Evolutionary conservation across 1,140 invertebrate species (phyloP).

Genomic region (Eupeodes corollae): DNA sequence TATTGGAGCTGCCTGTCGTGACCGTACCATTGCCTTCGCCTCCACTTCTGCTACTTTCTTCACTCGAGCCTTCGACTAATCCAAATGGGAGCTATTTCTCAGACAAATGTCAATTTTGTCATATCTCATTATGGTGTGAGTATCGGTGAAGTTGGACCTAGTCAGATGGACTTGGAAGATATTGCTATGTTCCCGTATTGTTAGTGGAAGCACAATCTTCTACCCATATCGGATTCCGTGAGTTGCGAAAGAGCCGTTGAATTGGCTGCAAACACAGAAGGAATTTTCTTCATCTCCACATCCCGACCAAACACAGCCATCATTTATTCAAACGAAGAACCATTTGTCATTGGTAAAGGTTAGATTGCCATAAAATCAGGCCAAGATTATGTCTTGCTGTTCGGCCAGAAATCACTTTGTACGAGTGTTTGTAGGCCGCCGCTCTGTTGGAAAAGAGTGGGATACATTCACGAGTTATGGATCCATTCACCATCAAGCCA

Average conservation of each 20-base stretch:
- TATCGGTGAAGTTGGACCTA: slow-evolving; percentile 96
- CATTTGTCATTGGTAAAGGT: slow-evolving; percentile 68
- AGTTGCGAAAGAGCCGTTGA: slow-evolving; percentile 87
- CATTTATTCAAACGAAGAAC: slow-evolving; percentile 78
- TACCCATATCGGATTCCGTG: slow-evolving; percentile 95
- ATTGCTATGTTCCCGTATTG: slow-evolving; percentile 86
- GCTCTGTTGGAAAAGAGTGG: slow-evolving; percentile 57
- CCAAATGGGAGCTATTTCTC: slow-evolving; percentile 97
- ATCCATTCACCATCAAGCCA: slow-evolving; percentile 94
- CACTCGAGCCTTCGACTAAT: slow-evolving; percentile 94
- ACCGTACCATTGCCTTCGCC: slow-evolving; percentile 80
- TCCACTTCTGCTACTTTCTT: slow-evolving; percentile 98
- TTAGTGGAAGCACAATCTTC: slow-evolving; percentile 89
- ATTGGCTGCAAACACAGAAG: slow-evolving; percentile 89
- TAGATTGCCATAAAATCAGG: slow-evolving; percentile 63
- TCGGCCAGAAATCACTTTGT: slow-evolving; percentile 87
- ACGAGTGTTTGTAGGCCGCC: slow-evolving; percentile 81
- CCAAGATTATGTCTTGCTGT: slow-evolving; percentile 74
- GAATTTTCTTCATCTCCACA: slow-evolving; percentile 92
- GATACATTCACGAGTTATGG: slow-evolving; percentile 68
- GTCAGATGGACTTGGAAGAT: slow-evolving; percentile 98
- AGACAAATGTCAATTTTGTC: slow-evolving; percentile 93
- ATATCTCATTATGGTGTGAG: slow-evolving; percentile 94
- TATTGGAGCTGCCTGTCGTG: slow-evolving; percentile 81
- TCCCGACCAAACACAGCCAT: slow-evolving; percentile 82